phyloP scores from a whole-genome alignment of 2,797 vertebrate genomes.

The Heterohyrax brucei region DNA sequence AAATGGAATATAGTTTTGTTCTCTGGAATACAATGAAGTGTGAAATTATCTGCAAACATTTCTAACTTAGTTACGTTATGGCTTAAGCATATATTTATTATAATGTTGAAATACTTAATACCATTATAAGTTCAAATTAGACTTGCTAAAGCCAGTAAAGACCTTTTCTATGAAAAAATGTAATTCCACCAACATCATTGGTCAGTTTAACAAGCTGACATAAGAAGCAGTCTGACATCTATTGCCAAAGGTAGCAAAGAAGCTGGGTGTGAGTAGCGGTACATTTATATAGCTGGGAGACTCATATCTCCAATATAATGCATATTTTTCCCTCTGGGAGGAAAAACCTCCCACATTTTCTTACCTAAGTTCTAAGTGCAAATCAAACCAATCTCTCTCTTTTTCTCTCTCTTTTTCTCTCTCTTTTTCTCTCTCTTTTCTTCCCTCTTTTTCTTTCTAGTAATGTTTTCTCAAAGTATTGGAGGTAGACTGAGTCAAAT shows the following conservation, averaged over 20 bases:
- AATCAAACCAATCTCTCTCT: background rate
- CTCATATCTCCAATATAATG: background rate
- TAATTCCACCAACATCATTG: background rate
- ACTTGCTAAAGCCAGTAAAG: conserved; percentile 41
- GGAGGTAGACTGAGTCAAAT: background rate
- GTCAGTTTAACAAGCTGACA: conserved; percentile 2
- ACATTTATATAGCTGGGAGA: background rate
- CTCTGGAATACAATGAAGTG: conserved; percentile 38
- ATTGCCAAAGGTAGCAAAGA: background rate
- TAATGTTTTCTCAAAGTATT: background rate
- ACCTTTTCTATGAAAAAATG: background rate
- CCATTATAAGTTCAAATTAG: background rate
- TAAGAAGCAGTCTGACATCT: background rate
- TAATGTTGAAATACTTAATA: conserved; percentile 56
- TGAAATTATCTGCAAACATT: conserved; percentile 45
- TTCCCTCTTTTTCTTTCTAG: background rate
- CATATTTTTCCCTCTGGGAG: background rate
- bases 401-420: background rate
- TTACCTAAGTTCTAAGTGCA: background rate
- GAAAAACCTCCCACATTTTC: background rate
- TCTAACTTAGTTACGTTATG: background rate
- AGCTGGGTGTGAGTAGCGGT: background rate
- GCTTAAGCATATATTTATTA: background rate
- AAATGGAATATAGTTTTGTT: conserved; percentile 34
- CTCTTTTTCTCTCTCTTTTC: rapidly evolving